Evolutionary conservation across 2,888 invertebrate genomes (phyloP), one percentile per base, ranked within the genome.

Genomic region (Stramonita haemastoma): DNA sequence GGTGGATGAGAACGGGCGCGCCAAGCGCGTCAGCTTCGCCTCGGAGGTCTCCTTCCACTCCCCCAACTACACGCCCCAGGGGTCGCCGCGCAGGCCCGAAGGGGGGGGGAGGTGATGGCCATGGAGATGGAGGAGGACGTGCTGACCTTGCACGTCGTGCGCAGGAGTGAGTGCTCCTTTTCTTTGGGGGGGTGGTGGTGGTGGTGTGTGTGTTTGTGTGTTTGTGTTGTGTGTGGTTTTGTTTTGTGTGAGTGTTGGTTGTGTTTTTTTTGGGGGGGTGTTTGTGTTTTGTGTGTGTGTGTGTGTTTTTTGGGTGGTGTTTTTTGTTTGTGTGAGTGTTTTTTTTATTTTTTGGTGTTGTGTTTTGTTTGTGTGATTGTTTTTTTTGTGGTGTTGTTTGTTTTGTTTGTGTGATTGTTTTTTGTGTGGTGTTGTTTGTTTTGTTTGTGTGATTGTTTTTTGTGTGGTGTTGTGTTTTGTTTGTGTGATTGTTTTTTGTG

Each of bases 11-110:
- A 90, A 85, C 73, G 77, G 84, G 26, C 87, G 90, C 6, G 81
- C 93, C 19, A 96, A 95, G 91, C 94, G 95, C 87, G 95, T 95
- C 81, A 95, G 95, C 90, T 96, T 96, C 92, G 95, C 95, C 0
- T 95, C 95, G 57, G 95, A 95, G 91, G 95, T 96, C 57, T 95
- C 94, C 32, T 95, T 95, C 92, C 95, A 95, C 90, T 95, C 95
- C 6, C 93, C 93, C 56, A 91, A 90, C 56, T 93, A 93, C 79
- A 94, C 94, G 88, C 94, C 94, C 0, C 92, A 94, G 46, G 85
- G 90, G 34, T 93, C 94, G 8, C 93, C 94, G 32, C 90, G 90
- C 70, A 87, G 90, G 32, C 90, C 87, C 34, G 66, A 83, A 2
- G 89, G 84, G 32, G 87, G 70, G 81, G 83, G 86, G 87, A 90